These are phyloP conservation scores for Botia kubotai DNA, from an alignment of 2,797 vertebrate species.

Conservation along the genomic window DNA sequence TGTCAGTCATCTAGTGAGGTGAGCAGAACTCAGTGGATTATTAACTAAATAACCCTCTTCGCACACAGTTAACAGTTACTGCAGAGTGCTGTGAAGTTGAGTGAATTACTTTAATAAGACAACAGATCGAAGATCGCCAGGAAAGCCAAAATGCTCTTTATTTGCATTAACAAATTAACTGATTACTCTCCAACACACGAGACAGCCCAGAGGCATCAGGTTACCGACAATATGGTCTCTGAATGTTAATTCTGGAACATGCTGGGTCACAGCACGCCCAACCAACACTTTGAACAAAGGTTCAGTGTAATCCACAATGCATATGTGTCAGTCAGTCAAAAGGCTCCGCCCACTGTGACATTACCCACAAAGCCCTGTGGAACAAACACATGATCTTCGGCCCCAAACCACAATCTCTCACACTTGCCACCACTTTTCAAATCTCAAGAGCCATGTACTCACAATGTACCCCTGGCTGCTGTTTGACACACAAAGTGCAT, in stretches of 20 bases:
- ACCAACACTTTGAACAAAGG: conserved; percentile 28
- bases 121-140: not conserved
- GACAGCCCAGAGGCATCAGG: not conserved
- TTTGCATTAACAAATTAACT: conserved; percentile 6
- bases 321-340: conserved; percentile 54
- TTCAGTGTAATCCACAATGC: conserved; percentile 57
- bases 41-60: conserved; percentile 43
- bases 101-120: conserved; percentile 50
- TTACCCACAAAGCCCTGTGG: conserved; percentile 41
- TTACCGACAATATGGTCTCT: conserved; percentile 62
- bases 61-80: conserved; percentile 33
- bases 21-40: conserved; percentile 68
- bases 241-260: conserved; percentile 76
- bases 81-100: conserved; percentile 20
- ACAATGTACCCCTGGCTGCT: not conserved
- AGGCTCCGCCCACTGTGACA: conserved; percentile 29
- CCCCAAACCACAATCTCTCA: conserved; percentile 1
- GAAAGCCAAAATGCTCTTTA: conserved; percentile 1
- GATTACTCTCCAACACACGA: not conserved
- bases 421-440: not conserved
- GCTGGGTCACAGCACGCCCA: conserved; percentile 54
- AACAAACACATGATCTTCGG: conserved; percentile 51
- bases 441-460: not conserved
- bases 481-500: not conserved
- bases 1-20: conserved; percentile 43